These are phyloP conservation scores for Oceanodroma tethys DNA, from an alignment of 2,113 vertebrate genomes.

Conservation along the genomic window DNA sequence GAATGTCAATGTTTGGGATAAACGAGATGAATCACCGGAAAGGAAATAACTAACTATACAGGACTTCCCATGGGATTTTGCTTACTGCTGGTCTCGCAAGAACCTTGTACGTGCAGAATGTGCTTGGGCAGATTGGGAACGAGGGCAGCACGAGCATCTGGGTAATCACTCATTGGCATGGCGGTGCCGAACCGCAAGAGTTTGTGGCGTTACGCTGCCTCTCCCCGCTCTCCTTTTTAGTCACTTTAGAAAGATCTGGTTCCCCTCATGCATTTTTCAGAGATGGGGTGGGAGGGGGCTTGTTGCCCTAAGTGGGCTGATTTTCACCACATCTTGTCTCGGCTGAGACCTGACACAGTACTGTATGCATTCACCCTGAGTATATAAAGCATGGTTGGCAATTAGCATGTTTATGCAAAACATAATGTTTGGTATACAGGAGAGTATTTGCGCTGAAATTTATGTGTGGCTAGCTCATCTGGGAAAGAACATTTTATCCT, in stretches of 20 bases:
- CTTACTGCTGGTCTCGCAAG: conserved; percentile 10
- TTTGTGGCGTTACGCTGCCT: not conserved
- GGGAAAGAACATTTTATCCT: conserved; percentile 8
- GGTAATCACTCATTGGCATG: not conserved
- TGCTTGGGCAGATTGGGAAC: not conserved
- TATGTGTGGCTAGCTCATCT: not conserved
- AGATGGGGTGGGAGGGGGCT: not conserved
- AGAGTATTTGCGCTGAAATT: not conserved
- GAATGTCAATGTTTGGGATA: conserved; percentile 44
- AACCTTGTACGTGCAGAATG: conserved; percentile 15
- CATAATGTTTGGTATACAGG: not conserved
- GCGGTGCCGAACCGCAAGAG: not conserved
- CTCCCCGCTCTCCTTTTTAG: not conserved
- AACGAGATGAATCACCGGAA: conserved; percentile 52
- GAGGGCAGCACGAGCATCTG: not conserved
- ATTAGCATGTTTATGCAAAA: not conserved
- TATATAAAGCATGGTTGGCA: not conserved
- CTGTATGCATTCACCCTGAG: not conserved
- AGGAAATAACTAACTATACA: conserved; percentile 28
- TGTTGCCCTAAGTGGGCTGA: not conserved
- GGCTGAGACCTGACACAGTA: not conserved
- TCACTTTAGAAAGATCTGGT: not conserved
- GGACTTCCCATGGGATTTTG: conserved; percentile 59
- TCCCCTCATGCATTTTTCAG: fast-evolving
- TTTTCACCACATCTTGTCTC: not conserved